Base-by-base conservation (phyloP, 2,113 vertebrate genomes). In the Myotis brandtii region DNA sequence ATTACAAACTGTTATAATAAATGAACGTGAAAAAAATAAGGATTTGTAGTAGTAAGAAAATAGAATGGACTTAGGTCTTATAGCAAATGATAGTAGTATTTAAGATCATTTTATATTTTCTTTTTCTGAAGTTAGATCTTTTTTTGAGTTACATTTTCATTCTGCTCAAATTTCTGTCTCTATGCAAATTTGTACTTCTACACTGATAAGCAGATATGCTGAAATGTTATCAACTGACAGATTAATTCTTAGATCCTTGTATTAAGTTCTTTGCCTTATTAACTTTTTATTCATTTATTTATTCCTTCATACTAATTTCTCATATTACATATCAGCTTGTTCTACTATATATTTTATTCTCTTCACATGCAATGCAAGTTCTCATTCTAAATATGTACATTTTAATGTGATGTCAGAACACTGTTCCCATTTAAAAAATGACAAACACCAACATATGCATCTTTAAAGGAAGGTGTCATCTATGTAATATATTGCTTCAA, bases 301-400 rank as follows among this genome's bases (percentile, higher is more conserved):
- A 62, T 69, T 18, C 32, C 34, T 84, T 93, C 34, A 32, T 72
- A 40, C 17, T 14, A 17, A 46, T 85, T 94, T 91, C 48, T 32
- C 93, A 48, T 46, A 34, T 48, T 4, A 10, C 4, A 6, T n/a
- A 73, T 59, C 3, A 70, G 25, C 34, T 52, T 84, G 9, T 76
- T 89, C 79, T 94, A 50, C 59, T 95, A 13, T 89, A 37, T 62
- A 79, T 79, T 89, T 85, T 25, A 59, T 76, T 80, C 27, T 85
- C 16, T 75, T 90, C 16, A 27, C n/a, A 54, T 85, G 37, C 20
- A 86, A 40, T 66, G 13, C 46, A 84, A 54, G 11, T 94, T 97
- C 43, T 86, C 50, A 64, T 90, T 95, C 73, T 90, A 76, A 89
- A 89, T 84, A 13, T 46, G 17, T 30, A 23, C 27, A 46, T 91